Percentiles rank a stretch among this genome's conserved stretches.
Conservation (phyloP, 2,113 vertebrate genomes). For the Bothrops jararaca region DNA sequence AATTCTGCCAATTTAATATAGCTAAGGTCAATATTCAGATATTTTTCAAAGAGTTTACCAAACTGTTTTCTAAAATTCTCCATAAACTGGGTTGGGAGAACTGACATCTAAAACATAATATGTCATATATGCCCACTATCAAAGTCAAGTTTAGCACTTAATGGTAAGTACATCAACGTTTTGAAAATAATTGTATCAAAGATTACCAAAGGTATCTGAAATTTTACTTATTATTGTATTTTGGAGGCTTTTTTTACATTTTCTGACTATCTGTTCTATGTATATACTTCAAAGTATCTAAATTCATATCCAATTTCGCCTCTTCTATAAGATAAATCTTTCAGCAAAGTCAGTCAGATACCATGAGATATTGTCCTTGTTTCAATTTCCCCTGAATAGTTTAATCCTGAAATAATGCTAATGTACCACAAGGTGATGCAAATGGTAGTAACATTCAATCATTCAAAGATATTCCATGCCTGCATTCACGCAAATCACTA, state of each 20-base stretch:
- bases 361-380: background rate
- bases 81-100: background rate
- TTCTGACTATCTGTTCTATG: background rate
- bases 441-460: background rate
- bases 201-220: background rate
- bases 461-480: background rate
- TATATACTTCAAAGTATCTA: background rate
- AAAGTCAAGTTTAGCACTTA: background rate
- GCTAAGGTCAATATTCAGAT: background rate
- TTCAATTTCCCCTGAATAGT: background rate
- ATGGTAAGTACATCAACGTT: background rate
- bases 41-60: background rate
- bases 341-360: background rate
- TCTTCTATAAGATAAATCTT: background rate
- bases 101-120: background rate
- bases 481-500: background rate
- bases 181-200: background rate
- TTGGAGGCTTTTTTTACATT: background rate
- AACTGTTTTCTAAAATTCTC: background rate
- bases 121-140: background rate
- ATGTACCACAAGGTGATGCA: background rate
- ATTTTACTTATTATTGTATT: background rate
- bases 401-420: background rate
- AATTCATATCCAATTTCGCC: background rate
- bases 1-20: background rate